These are phyloP conservation scores for Macrobrachium nipponense DNA, from an alignment of 1,140 invertebrate genomes.

Conservation along the genomic window DNA sequence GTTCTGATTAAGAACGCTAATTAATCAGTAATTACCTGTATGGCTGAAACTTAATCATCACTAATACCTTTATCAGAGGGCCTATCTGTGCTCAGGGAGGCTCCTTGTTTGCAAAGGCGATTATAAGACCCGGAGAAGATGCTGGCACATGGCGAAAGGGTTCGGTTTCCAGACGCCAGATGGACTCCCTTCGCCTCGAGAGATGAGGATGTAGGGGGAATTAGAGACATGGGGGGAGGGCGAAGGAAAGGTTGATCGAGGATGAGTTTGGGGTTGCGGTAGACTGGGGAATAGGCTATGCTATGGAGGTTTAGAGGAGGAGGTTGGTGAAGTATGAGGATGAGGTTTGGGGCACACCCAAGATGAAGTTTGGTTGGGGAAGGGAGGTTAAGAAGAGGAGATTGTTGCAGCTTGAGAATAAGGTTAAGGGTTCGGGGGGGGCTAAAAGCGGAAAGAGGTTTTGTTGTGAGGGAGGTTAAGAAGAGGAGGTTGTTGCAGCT, in stretches of 20 bases:
- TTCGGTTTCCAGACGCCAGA: background rate
- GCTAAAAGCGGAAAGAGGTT: constrained; percentile 12
- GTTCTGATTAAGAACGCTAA: constrained; percentile 26
- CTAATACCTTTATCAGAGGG: constrained; percentile 51
- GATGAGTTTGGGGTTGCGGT: too few relatives aligned
- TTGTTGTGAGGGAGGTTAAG: too few relatives aligned
- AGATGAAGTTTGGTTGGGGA: constrained; percentile 8
- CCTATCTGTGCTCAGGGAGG: constrained; percentile 20
- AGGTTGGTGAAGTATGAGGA: background rate
- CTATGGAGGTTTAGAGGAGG: background rate
- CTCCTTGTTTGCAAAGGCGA: constrained; percentile 53
- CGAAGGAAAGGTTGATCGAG: background rate
- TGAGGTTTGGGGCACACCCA: too few relatives aligned
- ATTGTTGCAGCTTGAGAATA: too few relatives aligned
- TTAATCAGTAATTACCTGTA: constrained; percentile 57
- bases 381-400: background rate
- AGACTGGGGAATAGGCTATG: background rate
- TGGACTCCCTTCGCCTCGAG: too few relatives aligned
- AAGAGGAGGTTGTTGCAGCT: background rate
- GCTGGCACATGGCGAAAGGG: background rate
- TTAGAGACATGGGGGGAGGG: too few relatives aligned
- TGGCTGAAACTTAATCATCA: constrained; percentile 45
- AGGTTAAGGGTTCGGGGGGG: too few relatives aligned
- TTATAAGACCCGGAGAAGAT: constrained; percentile 47
- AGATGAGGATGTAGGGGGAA: too few relatives aligned